Conservation (phyloP, 1,140 invertebrate genomes). For the Caenorhabditis brenneri region DNA sequence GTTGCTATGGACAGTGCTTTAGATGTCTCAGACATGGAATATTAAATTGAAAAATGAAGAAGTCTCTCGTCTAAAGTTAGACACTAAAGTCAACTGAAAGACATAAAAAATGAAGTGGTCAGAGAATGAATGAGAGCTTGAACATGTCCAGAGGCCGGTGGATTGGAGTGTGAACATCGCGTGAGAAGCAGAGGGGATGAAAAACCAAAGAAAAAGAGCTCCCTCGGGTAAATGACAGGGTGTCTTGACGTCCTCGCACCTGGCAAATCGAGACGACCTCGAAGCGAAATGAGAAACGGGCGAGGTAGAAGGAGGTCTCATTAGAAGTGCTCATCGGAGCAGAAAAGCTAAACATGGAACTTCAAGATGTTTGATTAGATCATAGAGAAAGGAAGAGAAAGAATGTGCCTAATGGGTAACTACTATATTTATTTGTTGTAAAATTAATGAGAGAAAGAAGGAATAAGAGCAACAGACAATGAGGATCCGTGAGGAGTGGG, state of each 20-base stretch:
- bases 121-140: not conserved
- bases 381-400: not conserved
- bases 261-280: conserved; percentile 35
- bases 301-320: not conserved
- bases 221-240: conserved; percentile 39
- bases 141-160: not conserved
- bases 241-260: conserved; percentile 36
- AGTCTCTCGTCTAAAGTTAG: not conserved
- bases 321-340: conserved; percentile 25
- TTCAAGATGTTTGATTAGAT: not conserved
- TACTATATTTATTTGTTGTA: not conserved
- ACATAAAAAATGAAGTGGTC: conserved; percentile 21
- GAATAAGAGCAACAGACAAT: conserved; percentile 35
- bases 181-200: not conserved
- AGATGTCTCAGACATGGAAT: not conserved
- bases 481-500: conserved; percentile 14
- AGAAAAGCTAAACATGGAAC: not conserved
- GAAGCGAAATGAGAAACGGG: not conserved
- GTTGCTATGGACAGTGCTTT: conserved; percentile 24
- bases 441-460: conserved; percentile 17
- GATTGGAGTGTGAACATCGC: conserved; percentile 13
- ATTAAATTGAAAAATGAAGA: not conserved
- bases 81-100: not conserved
- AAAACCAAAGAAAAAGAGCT: not conserved
- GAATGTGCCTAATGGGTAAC: not conserved